Conservation (phyloP, 2,113 vertebrate species). For the Vombatus ursinus region DNA sequence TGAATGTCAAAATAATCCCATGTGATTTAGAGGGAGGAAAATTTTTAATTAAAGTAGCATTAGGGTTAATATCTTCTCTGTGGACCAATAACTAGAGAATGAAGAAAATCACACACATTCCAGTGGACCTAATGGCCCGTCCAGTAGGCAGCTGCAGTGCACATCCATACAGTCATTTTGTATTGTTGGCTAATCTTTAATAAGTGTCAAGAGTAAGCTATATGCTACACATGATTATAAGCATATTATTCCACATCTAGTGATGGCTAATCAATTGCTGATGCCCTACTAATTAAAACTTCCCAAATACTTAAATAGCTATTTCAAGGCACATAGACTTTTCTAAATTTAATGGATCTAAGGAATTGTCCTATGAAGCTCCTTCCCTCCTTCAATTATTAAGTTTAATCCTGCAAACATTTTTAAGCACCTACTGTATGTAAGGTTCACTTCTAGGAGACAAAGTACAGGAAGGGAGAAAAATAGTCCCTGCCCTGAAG, state of each 20-base stretch:
- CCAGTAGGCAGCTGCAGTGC: fast-evolving
- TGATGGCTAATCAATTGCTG: background rate
- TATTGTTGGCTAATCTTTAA: fast-evolving
- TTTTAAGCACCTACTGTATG: background rate
- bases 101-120: constrained; percentile 24
- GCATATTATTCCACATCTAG: fast-evolving
- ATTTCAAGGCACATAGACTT: background rate
- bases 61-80: constrained; percentile 43
- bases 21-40: background rate
- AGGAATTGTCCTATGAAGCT: background rate
- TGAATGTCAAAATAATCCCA: background rate
- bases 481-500: background rate
- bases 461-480: background rate
- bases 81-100: constrained; percentile 20
- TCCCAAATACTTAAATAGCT: background rate
- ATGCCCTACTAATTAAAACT: background rate
- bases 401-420: background rate
- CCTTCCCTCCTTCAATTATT: background rate
- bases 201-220: fast-evolving
- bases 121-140: background rate
- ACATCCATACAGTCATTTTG: fast-evolving
- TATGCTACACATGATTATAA: background rate
- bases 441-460: background rate
- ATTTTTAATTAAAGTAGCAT: constrained; percentile 56
- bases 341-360: background rate